Percentiles rank a stretch among this genome's conserved stretches.
These are phyloP conservation scores for Porphyrio hochstetteri DNA, from an alignment of 2,113 vertebrate species.

Conservation along the genomic window DNA sequence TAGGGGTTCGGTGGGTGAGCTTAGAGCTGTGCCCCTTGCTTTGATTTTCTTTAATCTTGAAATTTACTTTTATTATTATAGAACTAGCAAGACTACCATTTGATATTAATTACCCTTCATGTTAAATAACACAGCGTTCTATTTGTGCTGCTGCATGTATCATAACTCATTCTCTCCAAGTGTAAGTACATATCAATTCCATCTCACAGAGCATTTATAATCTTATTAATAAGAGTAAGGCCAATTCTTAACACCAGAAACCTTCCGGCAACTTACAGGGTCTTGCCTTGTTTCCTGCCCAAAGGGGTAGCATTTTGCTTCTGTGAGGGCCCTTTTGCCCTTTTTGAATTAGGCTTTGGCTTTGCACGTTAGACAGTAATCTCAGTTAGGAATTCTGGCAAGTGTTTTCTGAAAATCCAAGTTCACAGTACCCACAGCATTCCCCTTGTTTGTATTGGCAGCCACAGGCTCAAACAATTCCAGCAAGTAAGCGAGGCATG, in stretches of 20 bases:
- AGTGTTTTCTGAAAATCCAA: constrained; percentile 41
- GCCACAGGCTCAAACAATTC: constrained; percentile 21
- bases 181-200: background rate
- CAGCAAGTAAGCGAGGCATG: constrained; percentile 30
- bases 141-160: background rate
- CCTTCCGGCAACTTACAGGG: background rate
- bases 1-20: background rate
- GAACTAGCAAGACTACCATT: background rate
- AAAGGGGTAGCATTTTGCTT: background rate
- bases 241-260: background rate
- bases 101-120: background rate
- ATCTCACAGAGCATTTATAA: background rate
- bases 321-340: background rate
- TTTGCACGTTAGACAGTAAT: constrained; percentile 37
- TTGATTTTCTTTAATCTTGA: background rate
- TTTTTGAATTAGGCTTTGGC: background rate
- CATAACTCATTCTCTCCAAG: background rate
- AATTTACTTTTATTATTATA: background rate
- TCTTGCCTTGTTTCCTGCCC: background rate
- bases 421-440: background rate
- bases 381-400: constrained; percentile 37
- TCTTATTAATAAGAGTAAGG: background rate
- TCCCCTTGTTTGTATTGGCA: constrained; percentile 34
- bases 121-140: background rate
- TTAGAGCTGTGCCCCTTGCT: background rate